Conservation (phyloP, 2,888 invertebrate species). For the Acanthosepion esculentum region DNA sequence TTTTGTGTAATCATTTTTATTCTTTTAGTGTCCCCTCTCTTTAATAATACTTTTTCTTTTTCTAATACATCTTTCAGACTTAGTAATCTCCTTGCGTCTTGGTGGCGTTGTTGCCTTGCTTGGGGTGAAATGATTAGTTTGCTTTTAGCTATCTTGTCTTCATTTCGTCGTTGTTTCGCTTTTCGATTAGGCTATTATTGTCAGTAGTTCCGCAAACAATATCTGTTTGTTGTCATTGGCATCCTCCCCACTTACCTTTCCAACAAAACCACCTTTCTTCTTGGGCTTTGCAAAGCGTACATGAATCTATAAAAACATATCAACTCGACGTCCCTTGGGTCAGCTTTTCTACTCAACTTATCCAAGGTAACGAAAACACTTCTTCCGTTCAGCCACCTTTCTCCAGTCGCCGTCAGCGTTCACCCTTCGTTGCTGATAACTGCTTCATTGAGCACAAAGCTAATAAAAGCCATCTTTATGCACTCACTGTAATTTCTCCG, state of each 20-base stretch:
- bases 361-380: neutral
- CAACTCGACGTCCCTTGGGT: neutral
- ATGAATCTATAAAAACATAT: conserved; percentile 23
- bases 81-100: no score
- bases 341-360: neutral
- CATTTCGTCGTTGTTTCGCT: no score
- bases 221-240: neutral
- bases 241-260: neutral
- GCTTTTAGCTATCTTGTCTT: no score
- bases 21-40: no score
- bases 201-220: neutral
- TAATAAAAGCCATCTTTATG: neutral
- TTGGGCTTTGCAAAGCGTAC: neutral
- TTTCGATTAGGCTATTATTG: no score
- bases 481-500: neutral
- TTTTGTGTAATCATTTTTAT: no score
- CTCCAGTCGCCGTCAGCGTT: neutral
- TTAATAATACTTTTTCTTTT: no score
- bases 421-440: neutral
- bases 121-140: no score
- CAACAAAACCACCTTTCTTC: neutral
- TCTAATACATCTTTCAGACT: no score
- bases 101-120: no score
- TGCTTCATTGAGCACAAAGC: conserved; percentile 8
- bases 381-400: neutral